phyloP scores from a whole-genome alignment of 2,888 invertebrate genomes.

The Chrysolina haemoptera region DNA sequence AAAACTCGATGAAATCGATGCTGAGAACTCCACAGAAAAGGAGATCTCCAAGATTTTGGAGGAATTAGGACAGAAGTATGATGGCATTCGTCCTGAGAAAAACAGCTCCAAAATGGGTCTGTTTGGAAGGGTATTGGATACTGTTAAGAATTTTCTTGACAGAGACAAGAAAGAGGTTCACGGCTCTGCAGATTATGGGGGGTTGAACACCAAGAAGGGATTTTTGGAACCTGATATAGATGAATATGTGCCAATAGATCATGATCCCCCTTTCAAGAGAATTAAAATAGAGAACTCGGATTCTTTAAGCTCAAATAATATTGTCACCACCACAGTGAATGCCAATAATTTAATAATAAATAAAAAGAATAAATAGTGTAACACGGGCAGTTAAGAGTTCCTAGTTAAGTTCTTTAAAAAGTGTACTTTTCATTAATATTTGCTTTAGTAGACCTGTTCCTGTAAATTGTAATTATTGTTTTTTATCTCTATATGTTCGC shows the following conservation, averaged over 20 bases:
- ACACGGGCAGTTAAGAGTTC: background rate
- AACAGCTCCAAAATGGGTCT: slow-evolving; percentile 55
- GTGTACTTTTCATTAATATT: background rate
- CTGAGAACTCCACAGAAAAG: slow-evolving; percentile 63
- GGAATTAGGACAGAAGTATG: slow-evolving; percentile 57
- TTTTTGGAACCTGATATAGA: slow-evolving; percentile 64
- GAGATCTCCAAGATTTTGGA: slow-evolving; percentile 59
- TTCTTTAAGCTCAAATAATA: slow-evolving; percentile 32
- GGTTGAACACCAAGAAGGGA: slow-evolving; percentile 56
- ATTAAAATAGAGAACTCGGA: slow-evolving; percentile 43
- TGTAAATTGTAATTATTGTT: slow-evolving; percentile 32
- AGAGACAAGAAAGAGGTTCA: slow-evolving; percentile 53
- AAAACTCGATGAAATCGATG: slow-evolving; percentile 61
- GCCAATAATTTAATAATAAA: slow-evolving; percentile 42
- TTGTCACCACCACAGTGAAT: slow-evolving; percentile 47
- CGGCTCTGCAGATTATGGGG: slow-evolving; percentile 53
- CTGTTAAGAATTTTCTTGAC: slow-evolving; percentile 53
- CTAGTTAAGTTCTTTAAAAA: slow-evolving; percentile 1
- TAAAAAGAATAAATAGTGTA: slow-evolving; percentile 45
- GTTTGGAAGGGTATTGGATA: slow-evolving; percentile 54
- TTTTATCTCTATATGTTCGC: slow-evolving; percentile 33
- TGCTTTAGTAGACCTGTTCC: slow-evolving; percentile 24
- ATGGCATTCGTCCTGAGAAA: slow-evolving; percentile 51
- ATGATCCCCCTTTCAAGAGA: slow-evolving; percentile 55
- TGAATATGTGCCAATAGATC: slow-evolving; percentile 53